These are phyloP conservation scores for Anodontia alba DNA, from an alignment of 2,888 invertebrate species.

Conservation along the genomic window DNA sequence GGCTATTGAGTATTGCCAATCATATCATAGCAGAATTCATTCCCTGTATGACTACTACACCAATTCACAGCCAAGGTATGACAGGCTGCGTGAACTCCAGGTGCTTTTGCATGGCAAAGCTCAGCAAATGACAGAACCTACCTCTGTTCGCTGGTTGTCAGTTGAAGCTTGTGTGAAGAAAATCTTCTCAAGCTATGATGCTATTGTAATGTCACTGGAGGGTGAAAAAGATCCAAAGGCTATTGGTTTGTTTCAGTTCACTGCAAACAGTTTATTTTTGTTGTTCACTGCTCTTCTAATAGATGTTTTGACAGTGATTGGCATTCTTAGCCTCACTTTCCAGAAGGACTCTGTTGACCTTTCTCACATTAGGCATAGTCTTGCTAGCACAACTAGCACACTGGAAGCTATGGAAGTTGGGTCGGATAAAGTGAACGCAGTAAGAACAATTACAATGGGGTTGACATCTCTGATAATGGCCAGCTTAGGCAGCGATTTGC, in stretches of 20 bases:
- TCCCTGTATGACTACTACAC: constrained; percentile 42
- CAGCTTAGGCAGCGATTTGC: constrained; percentile 31
- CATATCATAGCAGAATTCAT: constrained; percentile 35
- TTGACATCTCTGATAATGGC: constrained; percentile 31
- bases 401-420: constrained; percentile 12
- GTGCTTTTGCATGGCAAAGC: constrained; percentile 27
- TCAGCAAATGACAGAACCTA: constrained; percentile 33
- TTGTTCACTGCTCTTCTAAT: constrained; percentile 29
- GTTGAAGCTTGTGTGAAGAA: constrained; percentile 28
- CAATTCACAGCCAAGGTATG: constrained; percentile 41
- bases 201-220: constrained; percentile 24
- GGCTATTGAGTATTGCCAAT: constrained; percentile 25
- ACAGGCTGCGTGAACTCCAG: constrained; percentile 37
- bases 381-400: constrained; percentile 33
- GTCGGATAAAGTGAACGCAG: not conserved
- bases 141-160: constrained; percentile 35
- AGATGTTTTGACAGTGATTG: constrained; percentile 29
- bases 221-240: constrained; percentile 27
- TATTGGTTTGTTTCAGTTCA: constrained; percentile 17
- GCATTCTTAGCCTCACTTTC: constrained; percentile 29
- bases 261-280: constrained; percentile 6
- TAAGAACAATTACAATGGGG: constrained; percentile 1
- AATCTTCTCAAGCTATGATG: constrained; percentile 25
- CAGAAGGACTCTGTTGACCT: constrained; percentile 36
- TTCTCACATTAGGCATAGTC: constrained; percentile 39